Base-by-base conservation (phyloP, 2,888 invertebrate genomes). In the Fragum whitleyi region DNA sequence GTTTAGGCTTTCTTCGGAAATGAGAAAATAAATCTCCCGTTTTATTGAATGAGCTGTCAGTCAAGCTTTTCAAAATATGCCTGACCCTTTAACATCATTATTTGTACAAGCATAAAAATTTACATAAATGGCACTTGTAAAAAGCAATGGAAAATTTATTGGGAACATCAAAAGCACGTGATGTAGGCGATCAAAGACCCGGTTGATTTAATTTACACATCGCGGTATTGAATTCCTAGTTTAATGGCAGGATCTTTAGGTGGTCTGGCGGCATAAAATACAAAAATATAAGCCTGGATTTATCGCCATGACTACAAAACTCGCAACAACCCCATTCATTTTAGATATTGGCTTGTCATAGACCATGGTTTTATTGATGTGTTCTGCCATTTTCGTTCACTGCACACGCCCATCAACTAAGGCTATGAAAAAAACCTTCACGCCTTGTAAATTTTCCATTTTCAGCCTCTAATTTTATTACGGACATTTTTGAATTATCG, bases 81-180 rank as follows among this genome's bases (percentile, higher is more conserved):
- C 75, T 76, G 78, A 78, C 78, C 76, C 72, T 42, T 84, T 79
- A 55, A 76, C 79, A 70, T 76, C 74, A 75, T 80, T 85, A 82
- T 83, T 80, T 79, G 85, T 77, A 74, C 74, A 81, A 74, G 77
- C 83, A 83, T 83, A 81, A 85, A 85, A 83, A 81, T 83, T 83
- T 81, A 77, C 85, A 85, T 81, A 85, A 85, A 85, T 79, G 83
- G 85, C 83, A 83, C 85, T 72, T 85, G 83, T 83, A 85, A 85
- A 81, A 84, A 77, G 77, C 81, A 77, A 84, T 77, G 74, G 76
- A 71, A 71, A 77, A 83, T 85, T 85, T 85, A 85, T 85, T 81
- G 74, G 78, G 72, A 57, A 83, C 83, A 79, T 85, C 85, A 85
- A 85, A 85, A 55, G 79, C 74, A 69, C 74, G 47, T 77, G 79